Evolutionary conservation across 2,888 invertebrate species (phyloP), one percentile per base, ranked within the genome.

Genomic region (Leptothorax acervorum): DNA sequence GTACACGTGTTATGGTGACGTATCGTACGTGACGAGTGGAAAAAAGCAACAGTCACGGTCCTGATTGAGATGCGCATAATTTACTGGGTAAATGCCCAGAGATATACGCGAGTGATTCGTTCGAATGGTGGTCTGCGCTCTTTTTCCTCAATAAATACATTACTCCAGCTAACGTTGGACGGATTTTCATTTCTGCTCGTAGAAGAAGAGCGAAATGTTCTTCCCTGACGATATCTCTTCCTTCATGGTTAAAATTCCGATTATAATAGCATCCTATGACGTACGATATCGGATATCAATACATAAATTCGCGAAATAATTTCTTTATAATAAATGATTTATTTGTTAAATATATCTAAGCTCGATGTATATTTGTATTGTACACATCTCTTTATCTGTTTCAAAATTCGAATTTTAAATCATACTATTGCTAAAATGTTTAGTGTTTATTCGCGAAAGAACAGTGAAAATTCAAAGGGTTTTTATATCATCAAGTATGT

Each of bases 61-160:
- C 73, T 75, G 83, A 88, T 88, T 86, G 82, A 48, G 53, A 53
- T 71, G 78, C 48, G 78, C 84, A 86, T 86, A 82, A 86, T 81
- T 68, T 51, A 45, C 35, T 35, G 18, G 35, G 31, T n/a, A 48
- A 71, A 60, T 60, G 48, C 6, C 73, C 71, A 70, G 57, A 39
- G 28, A 70, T 57, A 57, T 53, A 53, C 18, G n/a, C 8, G 35
- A 39, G 35, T 35, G 51, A 45, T 23, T 66, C 23, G 70, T n/a
- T 31, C 9, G 48, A 65, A 53, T 31, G n/a, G 23, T 31, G 55
- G 5, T 18, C 28, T 23, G 35, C 18, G 39, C 12, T 48, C 48
- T 48, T 45, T 39, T 48, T 48, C 12, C 15, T 12, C 60, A 15
- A 79, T 28, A 39, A 76, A 70, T 45, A 48, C 45, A 45, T 55